phyloP scores from a whole-genome alignment of 92 coral and sea anemone genomes.

The Palythoa grandiflora region DNA sequence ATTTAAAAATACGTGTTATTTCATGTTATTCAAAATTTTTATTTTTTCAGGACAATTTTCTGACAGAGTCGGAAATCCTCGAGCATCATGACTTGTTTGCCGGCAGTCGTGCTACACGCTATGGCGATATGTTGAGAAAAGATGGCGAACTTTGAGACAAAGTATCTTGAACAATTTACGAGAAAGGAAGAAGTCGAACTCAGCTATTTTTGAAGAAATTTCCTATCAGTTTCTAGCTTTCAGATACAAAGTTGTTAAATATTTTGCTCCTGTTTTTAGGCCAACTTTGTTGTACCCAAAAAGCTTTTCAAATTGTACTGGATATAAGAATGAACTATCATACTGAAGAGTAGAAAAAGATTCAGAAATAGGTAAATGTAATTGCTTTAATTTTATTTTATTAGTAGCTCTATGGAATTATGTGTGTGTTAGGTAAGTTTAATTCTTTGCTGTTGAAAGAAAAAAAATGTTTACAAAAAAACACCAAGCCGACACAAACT shows the following conservation, averaged over 20 bases:
- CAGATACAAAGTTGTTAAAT: background rate
- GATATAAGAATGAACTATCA: background rate
- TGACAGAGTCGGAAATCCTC: conserved; percentile 68
- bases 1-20: too few relatives aligned
- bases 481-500: too few relatives aligned
- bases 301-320: background rate
- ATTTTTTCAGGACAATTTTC: conserved; percentile 64
- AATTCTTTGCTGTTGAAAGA: too few relatives aligned
- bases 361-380: background rate
- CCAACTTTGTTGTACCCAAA: background rate
- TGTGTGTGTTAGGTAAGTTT: too few relatives aligned
- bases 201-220: background rate
- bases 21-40: too few relatives aligned
- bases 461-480: too few relatives aligned
- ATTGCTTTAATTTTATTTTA: too few relatives aligned
- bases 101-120: conserved; percentile 79
- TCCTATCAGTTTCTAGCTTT: background rate
- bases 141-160: conserved; percentile 51
- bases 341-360: background rate
- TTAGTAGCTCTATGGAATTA: background rate
- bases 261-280: background rate
- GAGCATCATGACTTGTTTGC: conserved; percentile 68
- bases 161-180: background rate
- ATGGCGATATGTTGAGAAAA: conserved; percentile 72
- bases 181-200: too few relatives aligned